Percentiles rank a stretch among this genome's conserved stretches.
Evolutionary conservation across 2,797 vertebrate species (phyloP).

Genomic region (Artibeus lituratus): DNA sequence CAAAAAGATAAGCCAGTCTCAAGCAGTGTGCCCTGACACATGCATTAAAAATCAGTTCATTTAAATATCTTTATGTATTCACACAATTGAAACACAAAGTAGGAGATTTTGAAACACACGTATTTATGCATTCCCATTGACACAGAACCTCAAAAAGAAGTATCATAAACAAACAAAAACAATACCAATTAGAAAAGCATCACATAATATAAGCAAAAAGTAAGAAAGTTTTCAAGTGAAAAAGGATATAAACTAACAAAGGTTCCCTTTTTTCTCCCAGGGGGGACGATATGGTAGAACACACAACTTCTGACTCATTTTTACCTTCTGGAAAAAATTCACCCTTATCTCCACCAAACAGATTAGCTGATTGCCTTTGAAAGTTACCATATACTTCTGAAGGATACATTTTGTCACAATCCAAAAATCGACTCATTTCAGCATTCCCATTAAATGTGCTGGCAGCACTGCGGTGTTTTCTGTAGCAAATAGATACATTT

Average conservation of each 20-base stretch:
- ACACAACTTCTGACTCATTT: conserved; percentile 68
- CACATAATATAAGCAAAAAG: conserved; percentile 26
- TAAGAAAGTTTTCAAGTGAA: conserved; percentile 67
- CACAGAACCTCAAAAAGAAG: conserved; percentile 58
- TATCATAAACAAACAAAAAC: conserved; percentile 24
- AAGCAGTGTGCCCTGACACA: conserved; percentile 45
- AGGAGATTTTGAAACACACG: not conserved
- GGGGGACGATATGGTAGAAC: conserved; percentile 37
- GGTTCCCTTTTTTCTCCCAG: conserved; percentile 18
- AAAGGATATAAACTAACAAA: conserved; percentile 25
- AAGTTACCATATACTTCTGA: conserved; percentile 72
- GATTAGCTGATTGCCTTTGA: conserved; percentile 68
- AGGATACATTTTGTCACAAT: conserved; percentile 64
- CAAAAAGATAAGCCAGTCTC: conserved; percentile 54
- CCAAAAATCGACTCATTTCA: conserved; percentile 55
- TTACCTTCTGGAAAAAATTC: conserved; percentile 60
- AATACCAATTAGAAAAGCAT: conserved; percentile 61
- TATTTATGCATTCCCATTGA: conserved; percentile 39
- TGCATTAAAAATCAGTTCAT: conserved; percentile 45
- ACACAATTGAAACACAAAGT: not conserved
- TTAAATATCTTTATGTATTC: not conserved
- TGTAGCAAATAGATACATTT: conserved; percentile 14
- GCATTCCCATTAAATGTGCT: conserved; percentile 50
- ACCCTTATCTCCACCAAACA: conserved; percentile 60
- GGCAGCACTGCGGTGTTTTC: not conserved